A percentile compares a stretch with the other conserved stretches of the same genome.
Conservation (phyloP, 2,888 invertebrate species). For the Nipponacmea schrenckii region DNA sequence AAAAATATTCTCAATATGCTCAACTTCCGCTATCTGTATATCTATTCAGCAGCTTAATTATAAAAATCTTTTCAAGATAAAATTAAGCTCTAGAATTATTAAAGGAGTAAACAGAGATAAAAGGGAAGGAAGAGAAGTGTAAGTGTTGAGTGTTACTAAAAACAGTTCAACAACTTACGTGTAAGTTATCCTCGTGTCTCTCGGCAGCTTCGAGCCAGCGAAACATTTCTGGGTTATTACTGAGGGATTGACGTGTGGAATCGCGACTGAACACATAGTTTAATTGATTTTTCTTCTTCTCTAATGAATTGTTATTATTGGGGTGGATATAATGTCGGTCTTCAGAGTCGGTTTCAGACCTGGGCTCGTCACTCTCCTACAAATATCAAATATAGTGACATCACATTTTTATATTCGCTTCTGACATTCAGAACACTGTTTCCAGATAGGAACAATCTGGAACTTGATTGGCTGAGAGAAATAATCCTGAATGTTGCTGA, state of each 20-base stretch:
- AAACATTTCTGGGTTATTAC: slow-evolving; percentile 74
- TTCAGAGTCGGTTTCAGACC: slow-evolving; percentile 39
- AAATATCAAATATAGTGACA: neutral
- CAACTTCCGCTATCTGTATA: neutral
- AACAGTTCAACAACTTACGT: slow-evolving; percentile 4
- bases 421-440: too few relatives aligned
- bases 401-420: too few relatives aligned
- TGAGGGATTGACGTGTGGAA: slow-evolving; percentile 83
- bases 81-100: neutral
- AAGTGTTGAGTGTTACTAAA: neutral
- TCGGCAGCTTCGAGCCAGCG: slow-evolving; percentile 81
- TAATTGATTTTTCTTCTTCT: slow-evolving; percentile 25
- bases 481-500: too few relatives aligned
- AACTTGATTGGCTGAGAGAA: too few relatives aligned
- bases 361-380: slow-evolving; percentile 39
- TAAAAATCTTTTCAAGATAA: too few relatives aligned
- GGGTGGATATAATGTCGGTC: slow-evolving; percentile 27
- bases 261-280: slow-evolving; percentile 68
- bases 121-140: neutral
- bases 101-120: neutral
- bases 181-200: slow-evolving; percentile 46
- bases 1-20: too few relatives aligned
- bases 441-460: too few relatives aligned
- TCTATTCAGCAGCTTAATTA: too few relatives aligned
- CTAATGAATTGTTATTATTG: slow-evolving; percentile 23